Evolutionary conservation across 2,113 vertebrate species (phyloP).

Genomic region (Ovibos moschatus): DNA sequence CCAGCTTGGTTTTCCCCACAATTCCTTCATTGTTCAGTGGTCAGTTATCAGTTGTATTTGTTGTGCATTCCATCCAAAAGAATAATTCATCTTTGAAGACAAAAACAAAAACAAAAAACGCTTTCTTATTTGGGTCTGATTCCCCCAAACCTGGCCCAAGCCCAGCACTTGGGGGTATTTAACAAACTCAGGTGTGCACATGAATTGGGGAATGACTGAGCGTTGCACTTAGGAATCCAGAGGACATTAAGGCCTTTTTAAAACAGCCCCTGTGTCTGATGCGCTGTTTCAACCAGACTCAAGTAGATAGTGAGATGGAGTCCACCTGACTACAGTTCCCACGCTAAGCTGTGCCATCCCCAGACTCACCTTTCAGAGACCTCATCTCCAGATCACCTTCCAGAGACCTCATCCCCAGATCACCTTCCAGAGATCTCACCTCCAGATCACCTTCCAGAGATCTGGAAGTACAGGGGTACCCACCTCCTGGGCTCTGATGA

Average conservation of each 20-base stretch:
- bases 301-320: background rate
- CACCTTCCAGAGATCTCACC: too few species aligned
- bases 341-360: background rate
- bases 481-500: background rate
- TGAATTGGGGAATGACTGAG: too few species aligned
- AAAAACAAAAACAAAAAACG: background rate
- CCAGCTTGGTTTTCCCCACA: background rate
- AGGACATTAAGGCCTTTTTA: background rate
- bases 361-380: background rate
- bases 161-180: too few species aligned
- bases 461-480: background rate
- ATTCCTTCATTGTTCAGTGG: background rate
- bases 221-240: accelerated
- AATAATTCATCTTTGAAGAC: background rate
- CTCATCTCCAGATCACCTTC: background rate
- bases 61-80: accelerated
- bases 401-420: background rate
- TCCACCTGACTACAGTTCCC: background rate
- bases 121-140: background rate
- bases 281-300: background rate
- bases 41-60: background rate
- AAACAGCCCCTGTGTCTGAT: background rate
- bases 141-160: too few species aligned
- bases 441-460: background rate
- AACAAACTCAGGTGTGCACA: accelerated